Conservation (phyloP, 1,140 invertebrate species). For the Pentalonia nigronervosa region DNA sequence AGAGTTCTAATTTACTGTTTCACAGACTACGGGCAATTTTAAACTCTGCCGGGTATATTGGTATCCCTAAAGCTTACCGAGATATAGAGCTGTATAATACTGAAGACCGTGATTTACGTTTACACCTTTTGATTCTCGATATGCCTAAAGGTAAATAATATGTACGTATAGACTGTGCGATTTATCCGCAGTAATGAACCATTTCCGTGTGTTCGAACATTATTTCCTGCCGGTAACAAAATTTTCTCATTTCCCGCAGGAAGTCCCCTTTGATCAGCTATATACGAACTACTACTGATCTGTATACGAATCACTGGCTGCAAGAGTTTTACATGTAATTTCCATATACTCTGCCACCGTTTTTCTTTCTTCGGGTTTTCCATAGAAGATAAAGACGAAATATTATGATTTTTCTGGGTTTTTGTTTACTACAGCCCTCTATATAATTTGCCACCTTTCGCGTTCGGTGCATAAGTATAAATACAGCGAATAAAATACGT, state of each 20-base stretch:
- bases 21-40: neutral
- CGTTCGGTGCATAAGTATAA: neutral
- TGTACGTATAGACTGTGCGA: neutral
- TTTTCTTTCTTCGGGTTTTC: neutral
- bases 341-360: neutral
- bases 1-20: neutral
- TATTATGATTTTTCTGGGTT: neutral
- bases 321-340: conserved; percentile 1
- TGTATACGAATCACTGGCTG: neutral
- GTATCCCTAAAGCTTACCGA: neutral
- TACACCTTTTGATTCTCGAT: conserved; percentile 36
- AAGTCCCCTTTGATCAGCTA: conserved; percentile 28
- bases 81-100: neutral
- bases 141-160: conserved; percentile 19
- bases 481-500: neutral
- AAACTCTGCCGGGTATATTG: neutral
- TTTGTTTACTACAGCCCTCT: neutral
- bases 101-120: neutral
- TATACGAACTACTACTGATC: conserved; percentile 20
- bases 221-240: conserved; percentile 53
- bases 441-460: neutral
- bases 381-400: too few relatives aligned
- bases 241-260: conserved; percentile 53
- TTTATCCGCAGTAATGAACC: conserved; percentile 29
- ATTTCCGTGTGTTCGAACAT: conserved; percentile 49